A percentile compares a stretch with the other conserved stretches of the same genome.
These are phyloP conservation scores for Scalopus aquaticus DNA, from an alignment of 2,113 vertebrate genomes.

Conservation along the genomic window DNA sequence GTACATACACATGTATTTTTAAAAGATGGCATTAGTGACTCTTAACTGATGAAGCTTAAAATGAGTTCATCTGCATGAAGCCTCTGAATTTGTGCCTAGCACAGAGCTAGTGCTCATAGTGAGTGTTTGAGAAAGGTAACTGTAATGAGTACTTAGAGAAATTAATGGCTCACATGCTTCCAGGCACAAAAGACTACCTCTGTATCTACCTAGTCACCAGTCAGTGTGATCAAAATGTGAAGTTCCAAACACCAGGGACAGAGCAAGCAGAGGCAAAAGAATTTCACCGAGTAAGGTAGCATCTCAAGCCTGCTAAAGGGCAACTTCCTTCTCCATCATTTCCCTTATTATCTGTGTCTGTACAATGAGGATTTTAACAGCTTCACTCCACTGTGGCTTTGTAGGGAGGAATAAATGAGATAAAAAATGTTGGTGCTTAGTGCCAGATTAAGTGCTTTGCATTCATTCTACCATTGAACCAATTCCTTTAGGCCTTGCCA, in stretches of 20 bases:
- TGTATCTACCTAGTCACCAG: not conserved
- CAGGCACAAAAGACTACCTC: not conserved
- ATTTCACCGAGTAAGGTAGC: not conserved
- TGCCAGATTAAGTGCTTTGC: not conserved
- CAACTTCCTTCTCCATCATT: not conserved
- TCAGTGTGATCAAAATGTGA: not conserved
- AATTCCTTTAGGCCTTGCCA: not conserved
- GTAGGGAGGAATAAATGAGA: not conserved
- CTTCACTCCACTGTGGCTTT: not conserved
- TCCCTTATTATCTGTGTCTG: not conserved
- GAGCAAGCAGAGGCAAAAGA: not conserved
- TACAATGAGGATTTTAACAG: not conserved
- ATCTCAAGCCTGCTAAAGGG: not conserved
- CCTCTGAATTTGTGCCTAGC: not conserved
- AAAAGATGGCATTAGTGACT: not conserved
- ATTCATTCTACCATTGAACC: not conserved
- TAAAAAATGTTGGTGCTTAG: not conserved
- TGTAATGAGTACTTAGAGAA: not conserved
- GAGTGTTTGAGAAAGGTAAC: not conserved
- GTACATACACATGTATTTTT: not conserved
- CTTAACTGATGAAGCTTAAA: not conserved
- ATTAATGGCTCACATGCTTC: not conserved
- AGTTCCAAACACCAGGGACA: not conserved
- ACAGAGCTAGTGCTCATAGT: not conserved
- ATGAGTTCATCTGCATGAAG: not conserved